A percentile compares a stretch with the other conserved stretches of the same genome.
Conservation (phyloP, 1,140 invertebrate genomes). For the Zaprionus taronus region DNA sequence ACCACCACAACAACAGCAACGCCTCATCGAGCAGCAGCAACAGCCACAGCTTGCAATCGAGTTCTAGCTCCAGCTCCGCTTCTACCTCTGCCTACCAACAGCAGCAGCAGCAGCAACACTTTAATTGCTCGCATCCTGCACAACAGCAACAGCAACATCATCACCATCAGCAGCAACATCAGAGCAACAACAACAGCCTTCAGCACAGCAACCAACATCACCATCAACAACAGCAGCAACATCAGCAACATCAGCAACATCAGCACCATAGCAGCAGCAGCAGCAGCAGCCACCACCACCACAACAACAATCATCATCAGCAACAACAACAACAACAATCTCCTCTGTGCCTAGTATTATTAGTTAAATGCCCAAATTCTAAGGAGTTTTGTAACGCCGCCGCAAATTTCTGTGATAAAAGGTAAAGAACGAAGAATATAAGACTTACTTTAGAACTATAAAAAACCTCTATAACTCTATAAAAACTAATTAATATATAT, state of each 20-base stretch:
- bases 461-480: too few species aligned
- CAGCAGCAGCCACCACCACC: slow-evolving; percentile 20
- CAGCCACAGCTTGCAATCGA: slow-evolving; percentile 30
- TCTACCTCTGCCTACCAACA: slow-evolving; percentile 53
- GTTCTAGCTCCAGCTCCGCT: slow-evolving; percentile 25
- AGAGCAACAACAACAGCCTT: slow-evolving; percentile 48
- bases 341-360: slow-evolving; percentile 84
- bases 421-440: slow-evolving; percentile 61
- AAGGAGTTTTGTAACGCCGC: slow-evolving; percentile 84
- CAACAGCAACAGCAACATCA: slow-evolving; percentile 57
- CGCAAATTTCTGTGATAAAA: slow-evolving; percentile 85
- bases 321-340: slow-evolving; percentile 79
- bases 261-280: slow-evolving; percentile 20
- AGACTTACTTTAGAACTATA: too few species aligned
- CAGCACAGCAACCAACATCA: slow-evolving; percentile 57
- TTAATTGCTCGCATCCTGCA: slow-evolving; percentile 66
- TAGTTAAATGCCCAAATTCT: slow-evolving; percentile 84
- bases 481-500: background rate
- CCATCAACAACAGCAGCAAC: slow-evolving; percentile 27
- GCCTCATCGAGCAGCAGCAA: slow-evolving; percentile 32
- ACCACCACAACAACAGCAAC: slow-evolving; percentile 49
- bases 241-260: slow-evolving; percentile 35
- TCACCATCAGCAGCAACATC: slow-evolving; percentile 58
- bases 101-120: slow-evolving; percentile 56
- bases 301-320: slow-evolving; percentile 49